Base-by-base conservation (phyloP, 2,888 invertebrate species). In the Metalampra italica region DNA sequence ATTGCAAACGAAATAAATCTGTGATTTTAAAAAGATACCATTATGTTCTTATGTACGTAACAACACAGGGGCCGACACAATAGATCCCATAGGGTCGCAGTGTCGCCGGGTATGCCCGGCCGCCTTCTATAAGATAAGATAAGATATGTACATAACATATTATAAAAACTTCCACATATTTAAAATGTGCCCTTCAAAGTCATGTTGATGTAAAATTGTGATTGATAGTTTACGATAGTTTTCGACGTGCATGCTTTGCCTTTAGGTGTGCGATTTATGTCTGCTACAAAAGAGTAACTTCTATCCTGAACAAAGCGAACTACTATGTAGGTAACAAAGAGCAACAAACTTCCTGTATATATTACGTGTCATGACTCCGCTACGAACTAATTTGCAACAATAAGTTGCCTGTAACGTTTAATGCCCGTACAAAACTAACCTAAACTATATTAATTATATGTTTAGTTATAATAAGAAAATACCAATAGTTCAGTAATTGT, bases 361-460 rank as follows among this genome's bases (percentile, higher is more conserved):
- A 45, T 29, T 29, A 29, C 22, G n/a, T 38, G 29, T n/a, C 36
- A n/a, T 41, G 29, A 41, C 12, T 42, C 29, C 3, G 39, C 30
- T 13, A 12, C 30, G 11, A 58, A 59, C 57, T 63, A 61, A 66
- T 69, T 63, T 61, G 53, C 58, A 58, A 65, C 62, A 60, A 61
- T 58, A 61, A 55, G 55, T 58, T 51, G 49, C 39, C 45, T 46
- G 46, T 42, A 65, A 67, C 62, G 64, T 66, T 57, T 56, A 57
- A 53, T 57, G 46, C 53, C 49, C 46, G 53, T 51, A 50, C 46
- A 52, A 45, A 43, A 53, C 41, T 41, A 43, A 22, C 30, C 42
- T 46, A 37, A 45, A 47, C 43, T 38, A 29, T 40, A 22, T 41
- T 47, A 36, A 45, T 49, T 40, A 46, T 37, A 32, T 32, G 36